Evolutionary conservation across 2,888 invertebrate species (phyloP), one percentile per base, ranked within the genome.

Genomic region (Cerceris rybyensis): DNA sequence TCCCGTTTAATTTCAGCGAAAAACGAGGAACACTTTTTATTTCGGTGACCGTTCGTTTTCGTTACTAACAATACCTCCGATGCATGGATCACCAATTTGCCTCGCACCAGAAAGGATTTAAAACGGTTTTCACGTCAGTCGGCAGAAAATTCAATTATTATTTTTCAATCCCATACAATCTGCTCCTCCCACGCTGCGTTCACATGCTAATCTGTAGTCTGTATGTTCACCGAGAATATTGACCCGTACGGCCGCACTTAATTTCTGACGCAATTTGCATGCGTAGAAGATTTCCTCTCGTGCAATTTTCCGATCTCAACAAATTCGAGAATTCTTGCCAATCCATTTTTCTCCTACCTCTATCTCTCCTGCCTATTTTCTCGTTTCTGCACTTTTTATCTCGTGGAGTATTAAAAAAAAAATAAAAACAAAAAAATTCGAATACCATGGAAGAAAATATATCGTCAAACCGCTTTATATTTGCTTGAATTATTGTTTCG

Each of bases 71-170:
- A 49, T 42, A 49, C 54, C 61, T 13, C 9, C 41, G 52, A 74
- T 63, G 67, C 42, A 63, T 49, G 39, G 74, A 66, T 65, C 72
- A 28, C 70, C 81, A 78, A 77, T 78, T 70, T 75, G 55, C 55
- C 61, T 59, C 16, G 59, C 43, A 42, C 66, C 41, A 16, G 67
- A 72, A 72, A 67, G 61, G 72, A 68, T 75, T 81, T 81, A 70
- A 72, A 80, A 68, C 59, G 73, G 72, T 84, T 80, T 74, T 70
- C 71, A 55, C 75, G 73, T 71, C 65, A 67, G 46, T 70, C 70
- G 41, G 58, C 69, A 50, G 63, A 77, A 73, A 76, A 78, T 75
- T 78, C 70, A 80, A 78, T 85, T 80, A 81, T 78, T 72, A 83
- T 81, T 85, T 80, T 85, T 77, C 68, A 70, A 78, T 79, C 69